Evolutionary conservation across 2,113 vertebrate species (phyloP).

Genomic region (Ciconia maguari): DNA sequence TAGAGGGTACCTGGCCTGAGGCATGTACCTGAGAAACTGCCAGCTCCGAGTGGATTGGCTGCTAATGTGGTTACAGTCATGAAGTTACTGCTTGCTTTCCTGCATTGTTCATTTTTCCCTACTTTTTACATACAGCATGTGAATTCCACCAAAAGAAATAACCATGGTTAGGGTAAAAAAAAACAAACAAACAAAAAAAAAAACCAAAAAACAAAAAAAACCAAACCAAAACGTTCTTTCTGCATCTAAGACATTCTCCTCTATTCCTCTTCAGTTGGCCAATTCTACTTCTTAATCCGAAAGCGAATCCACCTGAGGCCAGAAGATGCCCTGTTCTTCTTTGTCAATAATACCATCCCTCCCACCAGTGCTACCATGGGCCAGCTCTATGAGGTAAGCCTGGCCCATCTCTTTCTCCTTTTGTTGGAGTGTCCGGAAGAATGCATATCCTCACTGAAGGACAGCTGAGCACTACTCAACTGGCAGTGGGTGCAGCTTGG

Average conservation of each 20-base stretch:
- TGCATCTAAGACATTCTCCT: neutral
- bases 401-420: neutral
- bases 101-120: neutral
- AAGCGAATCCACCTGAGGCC: constrained; percentile 94
- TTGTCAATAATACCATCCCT: constrained; percentile 95
- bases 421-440: neutral
- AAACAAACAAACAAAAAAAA: neutral
- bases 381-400: constrained; percentile 93
- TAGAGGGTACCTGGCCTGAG: neutral
- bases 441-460: neutral
- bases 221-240: neutral
- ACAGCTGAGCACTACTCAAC: neutral
- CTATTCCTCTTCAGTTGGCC: constrained; percentile 82
- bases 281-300: constrained; percentile 96
- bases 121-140: neutral
- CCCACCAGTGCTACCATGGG: constrained; percentile 95
- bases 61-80: neutral
- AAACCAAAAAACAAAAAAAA: neutral
- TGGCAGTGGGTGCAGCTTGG: neutral
- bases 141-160: neutral
- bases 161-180: neutral
- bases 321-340: constrained; percentile 97
- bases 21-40: neutral
- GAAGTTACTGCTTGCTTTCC: neutral
- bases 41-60: neutral